Evolutionary conservation across 2,888 invertebrate species (phyloP).

Genomic region (Dastarcus helophoroides): DNA sequence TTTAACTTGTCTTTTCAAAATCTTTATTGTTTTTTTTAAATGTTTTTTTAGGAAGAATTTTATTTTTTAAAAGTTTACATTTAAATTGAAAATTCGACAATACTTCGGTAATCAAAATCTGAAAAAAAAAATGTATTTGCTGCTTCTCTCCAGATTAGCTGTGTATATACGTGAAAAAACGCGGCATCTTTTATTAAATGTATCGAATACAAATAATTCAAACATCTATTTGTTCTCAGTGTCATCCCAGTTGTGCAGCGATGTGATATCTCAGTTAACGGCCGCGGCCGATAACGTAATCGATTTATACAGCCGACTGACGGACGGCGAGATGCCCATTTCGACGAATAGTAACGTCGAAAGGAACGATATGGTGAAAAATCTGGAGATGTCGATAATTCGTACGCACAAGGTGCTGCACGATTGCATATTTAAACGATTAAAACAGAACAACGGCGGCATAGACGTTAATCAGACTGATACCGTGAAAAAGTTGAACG

Average conservation of each 20-base stretch:
- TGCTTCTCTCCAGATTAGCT: too few species aligned
- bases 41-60: too few species aligned
- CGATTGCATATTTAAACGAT: slow-evolving; percentile 35
- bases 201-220: too few species aligned
- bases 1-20: too few species aligned
- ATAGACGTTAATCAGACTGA: slow-evolving; percentile 39
- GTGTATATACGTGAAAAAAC: too few species aligned
- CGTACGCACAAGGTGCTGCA: slow-evolving; percentile 48
- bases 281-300: slow-evolving; percentile 59
- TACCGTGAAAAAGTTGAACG: slow-evolving; percentile 41
- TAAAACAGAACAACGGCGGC: slow-evolving; percentile 31
- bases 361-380: slow-evolving; percentile 41
- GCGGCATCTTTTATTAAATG: too few species aligned
- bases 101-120: too few species aligned
- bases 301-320: slow-evolving; percentile 54
- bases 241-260: slow-evolving; percentile 49
- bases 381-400: slow-evolving; percentile 45
- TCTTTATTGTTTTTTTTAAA: too few species aligned
- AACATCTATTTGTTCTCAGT: too few species aligned
- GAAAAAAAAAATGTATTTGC: too few species aligned
- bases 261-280: slow-evolving; percentile 50
- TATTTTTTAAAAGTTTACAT: too few species aligned
- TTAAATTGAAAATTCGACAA: too few species aligned
- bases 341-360: slow-evolving; percentile 21
- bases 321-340: slow-evolving; percentile 37